These are phyloP conservation scores for Mesitornis unicolor DNA, from an alignment of 2,113 vertebrate species.

Conservation along the genomic window DNA sequence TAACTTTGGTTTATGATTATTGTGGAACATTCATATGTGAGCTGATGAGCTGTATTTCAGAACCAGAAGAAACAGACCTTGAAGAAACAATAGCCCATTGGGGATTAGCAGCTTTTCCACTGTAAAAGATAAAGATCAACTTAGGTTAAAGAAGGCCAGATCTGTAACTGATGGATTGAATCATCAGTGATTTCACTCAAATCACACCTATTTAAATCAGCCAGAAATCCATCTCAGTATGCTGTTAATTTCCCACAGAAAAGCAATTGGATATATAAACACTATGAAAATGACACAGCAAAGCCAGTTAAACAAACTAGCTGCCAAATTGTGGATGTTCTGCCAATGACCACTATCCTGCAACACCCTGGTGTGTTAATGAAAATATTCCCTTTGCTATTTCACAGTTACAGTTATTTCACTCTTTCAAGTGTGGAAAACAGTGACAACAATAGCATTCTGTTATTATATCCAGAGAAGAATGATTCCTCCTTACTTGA, in stretches of 20 bases:
- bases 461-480: not conserved
- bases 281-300: not conserved
- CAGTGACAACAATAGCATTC: not conserved
- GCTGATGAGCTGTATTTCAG: not conserved
- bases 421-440: not conserved
- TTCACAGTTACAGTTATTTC: not conserved
- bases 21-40: not conserved
- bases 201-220: not conserved
- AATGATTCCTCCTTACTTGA: not conserved
- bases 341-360: not conserved
- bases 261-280: not conserved
- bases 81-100: not conserved
- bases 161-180: not conserved
- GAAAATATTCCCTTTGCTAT: not conserved
- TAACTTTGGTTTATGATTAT: not conserved
- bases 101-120: not conserved
- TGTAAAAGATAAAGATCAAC: not conserved
- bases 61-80: not conserved
- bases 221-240: not conserved
- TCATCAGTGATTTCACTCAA: not conserved
- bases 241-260: not conserved
- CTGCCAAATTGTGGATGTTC: not conserved
- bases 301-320: not conserved
- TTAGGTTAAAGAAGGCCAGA: not conserved
- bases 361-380: not conserved